Base-by-base conservation (phyloP, 2,113 vertebrate species). In the Upupa epops region DNA sequence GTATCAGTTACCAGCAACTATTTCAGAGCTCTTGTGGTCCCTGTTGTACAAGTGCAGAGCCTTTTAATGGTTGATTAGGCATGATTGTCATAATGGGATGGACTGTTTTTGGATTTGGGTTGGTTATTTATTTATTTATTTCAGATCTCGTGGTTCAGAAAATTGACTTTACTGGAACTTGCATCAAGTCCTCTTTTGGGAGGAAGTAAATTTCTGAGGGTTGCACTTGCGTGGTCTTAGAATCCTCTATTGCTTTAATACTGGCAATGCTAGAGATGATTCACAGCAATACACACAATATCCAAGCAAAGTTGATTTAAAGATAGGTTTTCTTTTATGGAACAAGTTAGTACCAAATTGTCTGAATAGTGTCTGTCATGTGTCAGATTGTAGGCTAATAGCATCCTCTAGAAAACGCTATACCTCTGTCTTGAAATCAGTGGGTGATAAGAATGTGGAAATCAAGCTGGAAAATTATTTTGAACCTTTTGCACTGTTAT, bases 141-240 rank as follows among this genome's bases (percentile, higher is more conserved):
- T 56, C 16, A 13, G 21, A 61, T 59, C 16, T 22, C 13, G 83
- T 32, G 16, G 63, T 8, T 51, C 45, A 46, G 45, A 46, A 69
- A 68, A 51, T 36, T 4, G n/a, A 8, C 42, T 91, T 88, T 83
- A 26, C 63, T 74, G 55, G 36, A 49, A 79, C 49, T 78, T 45
- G 6, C 42, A 9, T 72, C 11, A 42, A 42, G 40, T 42, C 40
- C 40, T 42, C 40, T 42, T 42, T 42, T 42, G 40, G 40, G 40
- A 74, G 17, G 26, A 83, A 16, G 28, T 10, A 13, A 86, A 16
- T 58, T 24, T 63, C 6, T 29, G 31, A 78, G 42, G 32, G 26
- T 60, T 60, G 32, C 0, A 0, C n/a, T 86, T 48, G 40, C 0
- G 0, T 48, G 24, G 26, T 80, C 37, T 37, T 37, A 34, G 45